Evolutionary conservation across 1,140 invertebrate species (phyloP).

Genomic region (Cyclargus thomasi): DNA sequence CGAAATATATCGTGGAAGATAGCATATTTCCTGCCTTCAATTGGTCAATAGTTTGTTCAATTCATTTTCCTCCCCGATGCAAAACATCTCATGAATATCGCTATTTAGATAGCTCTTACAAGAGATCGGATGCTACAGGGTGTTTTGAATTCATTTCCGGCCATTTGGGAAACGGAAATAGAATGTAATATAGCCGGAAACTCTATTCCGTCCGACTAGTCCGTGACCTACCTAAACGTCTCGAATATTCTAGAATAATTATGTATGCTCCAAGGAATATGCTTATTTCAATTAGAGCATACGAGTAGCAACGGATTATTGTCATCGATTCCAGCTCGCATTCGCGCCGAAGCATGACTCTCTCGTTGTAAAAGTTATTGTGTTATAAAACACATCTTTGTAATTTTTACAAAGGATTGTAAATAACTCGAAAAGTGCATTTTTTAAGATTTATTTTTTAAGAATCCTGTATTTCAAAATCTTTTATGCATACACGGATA

Average conservation of each 20-base stretch:
- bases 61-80: conserved; percentile 19
- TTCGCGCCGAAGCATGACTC: too few relatives aligned
- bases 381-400: too few relatives aligned
- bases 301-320: too few relatives aligned
- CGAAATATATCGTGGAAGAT: background rate
- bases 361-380: too few relatives aligned
- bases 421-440: too few relatives aligned
- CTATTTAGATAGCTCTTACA: conserved; percentile 27
- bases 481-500: too few relatives aligned
- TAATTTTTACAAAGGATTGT: too few relatives aligned
- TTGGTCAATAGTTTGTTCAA: conserved; percentile 8
- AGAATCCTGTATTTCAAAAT: too few relatives aligned
- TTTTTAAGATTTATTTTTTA: too few relatives aligned
- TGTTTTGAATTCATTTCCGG: conserved; percentile 66
- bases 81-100: conserved; percentile 31
- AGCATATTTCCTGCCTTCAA: background rate
- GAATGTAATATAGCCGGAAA: conserved; percentile 51
- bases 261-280: background rate
- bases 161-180: conserved; percentile 59
- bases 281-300: background rate
- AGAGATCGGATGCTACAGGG: conserved; percentile 38
- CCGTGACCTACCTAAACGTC: conserved; percentile 1
- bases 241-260: conserved; percentile 4
- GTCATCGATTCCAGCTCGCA: too few relatives aligned
- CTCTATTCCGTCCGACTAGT: conserved; percentile 31